A percentile compares a stretch with the other conserved stretches of the same genome.
These are phyloP conservation scores for Ceyx erithaca DNA, from an alignment of 2,797 vertebrate species.

Conservation along the genomic window DNA sequence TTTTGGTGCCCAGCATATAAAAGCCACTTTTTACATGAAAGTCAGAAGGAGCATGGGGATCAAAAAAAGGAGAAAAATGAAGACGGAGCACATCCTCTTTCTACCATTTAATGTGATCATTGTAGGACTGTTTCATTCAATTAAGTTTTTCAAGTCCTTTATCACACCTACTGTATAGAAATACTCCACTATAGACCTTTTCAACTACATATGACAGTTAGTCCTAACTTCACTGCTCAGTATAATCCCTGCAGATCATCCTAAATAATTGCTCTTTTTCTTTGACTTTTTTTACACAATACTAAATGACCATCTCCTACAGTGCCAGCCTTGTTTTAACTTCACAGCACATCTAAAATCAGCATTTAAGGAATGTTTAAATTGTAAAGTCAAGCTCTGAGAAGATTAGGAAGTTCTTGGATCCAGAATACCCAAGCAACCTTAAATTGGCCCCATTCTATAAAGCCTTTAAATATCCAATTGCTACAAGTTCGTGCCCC, in stretches of 20 bases:
- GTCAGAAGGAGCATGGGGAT: neutral
- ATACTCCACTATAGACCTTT: neutral
- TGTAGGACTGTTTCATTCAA: neutral
- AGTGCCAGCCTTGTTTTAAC: neutral
- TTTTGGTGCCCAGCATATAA: neutral
- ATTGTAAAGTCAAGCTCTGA: slow-evolving; percentile 1
- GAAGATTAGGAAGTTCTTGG: slow-evolving; percentile 38
- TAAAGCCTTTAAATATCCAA: slow-evolving; percentile 30
- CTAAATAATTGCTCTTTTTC: neutral
- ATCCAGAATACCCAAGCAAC: slow-evolving; percentile 28
- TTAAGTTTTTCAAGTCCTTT: neutral
- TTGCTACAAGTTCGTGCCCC: slow-evolving; percentile 62
- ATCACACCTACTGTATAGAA: neutral
- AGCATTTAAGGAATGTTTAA: neutral
- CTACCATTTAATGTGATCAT: neutral
- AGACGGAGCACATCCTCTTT: neutral
- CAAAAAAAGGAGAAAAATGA: neutral
- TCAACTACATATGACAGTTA: neutral
- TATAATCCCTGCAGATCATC: neutral
- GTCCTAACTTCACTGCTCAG: neutral
- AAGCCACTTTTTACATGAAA: neutral
- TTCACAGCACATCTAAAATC: neutral
- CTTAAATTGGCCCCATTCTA: slow-evolving; percentile 18
- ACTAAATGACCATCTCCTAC: neutral
- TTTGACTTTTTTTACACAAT: neutral